phyloP scores from a whole-genome alignment of 2,113 vertebrate genomes.

The Chaetodon auriga region DNA sequence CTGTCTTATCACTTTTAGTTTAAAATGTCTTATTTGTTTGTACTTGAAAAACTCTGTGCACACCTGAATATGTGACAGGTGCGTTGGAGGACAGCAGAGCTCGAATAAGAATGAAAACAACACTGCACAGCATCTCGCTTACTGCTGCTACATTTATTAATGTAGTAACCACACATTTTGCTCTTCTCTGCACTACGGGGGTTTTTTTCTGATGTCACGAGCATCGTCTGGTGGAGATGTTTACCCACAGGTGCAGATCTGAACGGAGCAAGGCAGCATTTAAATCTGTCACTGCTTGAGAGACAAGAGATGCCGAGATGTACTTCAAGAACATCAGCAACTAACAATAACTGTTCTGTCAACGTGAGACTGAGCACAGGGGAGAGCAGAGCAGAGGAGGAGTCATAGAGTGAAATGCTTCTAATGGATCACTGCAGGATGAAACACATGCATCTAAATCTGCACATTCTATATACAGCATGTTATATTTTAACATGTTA shows the following conservation, averaged over 20 bases:
- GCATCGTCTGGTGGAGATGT: background rate
- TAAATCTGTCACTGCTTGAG: background rate
- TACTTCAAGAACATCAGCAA: conserved; percentile 19
- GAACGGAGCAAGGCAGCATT: background rate
- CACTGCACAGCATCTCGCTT: background rate
- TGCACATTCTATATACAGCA: background rate
- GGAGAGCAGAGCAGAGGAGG: background rate
- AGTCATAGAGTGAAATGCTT: background rate
- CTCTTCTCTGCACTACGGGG: background rate
- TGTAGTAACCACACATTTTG: background rate
- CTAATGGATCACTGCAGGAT: conserved; percentile 9
- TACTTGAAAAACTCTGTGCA: background rate
- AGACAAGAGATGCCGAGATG: background rate
- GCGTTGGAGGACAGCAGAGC: background rate
- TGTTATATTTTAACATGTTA: background rate
- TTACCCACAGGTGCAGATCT: background rate
- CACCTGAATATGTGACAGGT: background rate
- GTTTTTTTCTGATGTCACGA: background rate
- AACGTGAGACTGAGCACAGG: background rate
- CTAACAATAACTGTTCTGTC: conserved; percentile 7
- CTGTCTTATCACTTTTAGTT: no score
- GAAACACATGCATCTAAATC: background rate
- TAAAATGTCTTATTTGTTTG: background rate
- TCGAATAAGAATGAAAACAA: background rate
- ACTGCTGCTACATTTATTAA: conserved; percentile 10